Base-by-base conservation (phyloP, 2,888 invertebrate species). In the Rotaria sp. region DNA sequence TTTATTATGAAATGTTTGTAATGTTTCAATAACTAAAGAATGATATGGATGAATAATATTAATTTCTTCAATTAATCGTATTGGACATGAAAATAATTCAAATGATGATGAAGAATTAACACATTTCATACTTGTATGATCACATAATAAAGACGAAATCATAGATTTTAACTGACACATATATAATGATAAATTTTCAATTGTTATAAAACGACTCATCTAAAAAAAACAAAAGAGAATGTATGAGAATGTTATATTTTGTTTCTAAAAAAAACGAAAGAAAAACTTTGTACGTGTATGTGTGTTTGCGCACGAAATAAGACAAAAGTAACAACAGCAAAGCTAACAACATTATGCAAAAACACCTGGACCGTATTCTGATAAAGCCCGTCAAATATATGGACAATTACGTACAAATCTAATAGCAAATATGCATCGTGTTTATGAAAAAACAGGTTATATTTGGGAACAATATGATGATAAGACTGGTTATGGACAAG, bases 391-490 rank as follows among this genome's bases (percentile, higher is more conserved):
- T 52, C 88, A 90, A 21, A 89, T 93, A n/a, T 93, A 93, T 90
- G 90, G 90, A 0, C 88, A 94, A 88, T 92, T 99, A 74, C 92
- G 96, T 84, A 92, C 93, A 30, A 96, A 96, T 91, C 90, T 98
- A 11, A 94, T 98, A 45, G 93, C 93, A 84, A 97, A 96, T 91
- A 93, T 98, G 38, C 93, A 95, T 84, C 93, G 93, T 30, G 94
- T 98, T 91, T 98, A 96, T 92, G 93, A 94, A 86, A 93, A 94
- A 85, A 96, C 95, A 0, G 98, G 98, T 0, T 98, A 95, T 90
- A 91, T 98, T 21, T 99, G 97, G 97, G 99, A 99, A 92, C 96
- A 99, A 91, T 99, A 99, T 90, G 95, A 95, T 86, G 96, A 96
- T 88, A 93, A 92, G 86, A 95, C 94, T 75, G 99, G 99, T 0